Percentiles rank a stretch among this genome's conserved stretches.
These are phyloP conservation scores for Macquaria ambigua DNA, from an alignment of 2,113 vertebrate species.

Conservation along the genomic window DNA sequence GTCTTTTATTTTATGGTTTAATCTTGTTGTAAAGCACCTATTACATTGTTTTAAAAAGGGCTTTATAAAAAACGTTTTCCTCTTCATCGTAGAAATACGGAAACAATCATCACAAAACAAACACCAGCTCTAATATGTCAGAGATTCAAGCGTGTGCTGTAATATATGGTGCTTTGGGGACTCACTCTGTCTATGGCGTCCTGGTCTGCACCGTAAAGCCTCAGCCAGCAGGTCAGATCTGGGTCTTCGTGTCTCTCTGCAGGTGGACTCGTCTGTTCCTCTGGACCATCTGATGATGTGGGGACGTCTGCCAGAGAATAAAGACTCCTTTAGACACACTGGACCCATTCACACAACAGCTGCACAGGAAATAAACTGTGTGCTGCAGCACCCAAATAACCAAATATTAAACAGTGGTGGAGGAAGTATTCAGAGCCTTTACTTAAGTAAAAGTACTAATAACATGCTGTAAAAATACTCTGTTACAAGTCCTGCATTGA, in stretches of 20 bases:
- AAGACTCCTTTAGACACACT: constrained; percentile 8
- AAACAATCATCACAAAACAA: not conserved
- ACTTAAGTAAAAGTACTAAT: too few relatives aligned
- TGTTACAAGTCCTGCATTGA: too few relatives aligned
- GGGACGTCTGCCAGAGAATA: constrained; percentile 82
- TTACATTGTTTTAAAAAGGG: not conserved
- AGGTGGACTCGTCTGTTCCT: constrained; percentile 45
- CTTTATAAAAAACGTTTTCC: not conserved
- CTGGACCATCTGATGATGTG: constrained; percentile 59
- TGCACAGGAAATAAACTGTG: not conserved
- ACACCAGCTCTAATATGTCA: not conserved
- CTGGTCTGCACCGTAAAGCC: constrained; percentile 88
- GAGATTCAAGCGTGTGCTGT: not conserved
- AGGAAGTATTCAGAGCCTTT: not conserved
- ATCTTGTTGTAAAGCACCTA: not conserved
- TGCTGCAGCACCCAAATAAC: not conserved
- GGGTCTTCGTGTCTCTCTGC: constrained; percentile 79
- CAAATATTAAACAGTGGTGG: not conserved
- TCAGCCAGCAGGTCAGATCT: constrained; percentile 91
- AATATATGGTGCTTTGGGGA: not conserved
- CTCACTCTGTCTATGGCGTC: constrained; percentile 92
- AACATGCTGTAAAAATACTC: too few relatives aligned
- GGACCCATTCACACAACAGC: not conserved
- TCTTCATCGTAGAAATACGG: not conserved
- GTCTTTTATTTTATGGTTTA: not conserved